A percentile compares a stretch with the other conserved stretches of the same genome.
Evolutionary conservation across 2,113 vertebrate genomes (phyloP).

Genomic region (Oryzias woworae): DNA sequence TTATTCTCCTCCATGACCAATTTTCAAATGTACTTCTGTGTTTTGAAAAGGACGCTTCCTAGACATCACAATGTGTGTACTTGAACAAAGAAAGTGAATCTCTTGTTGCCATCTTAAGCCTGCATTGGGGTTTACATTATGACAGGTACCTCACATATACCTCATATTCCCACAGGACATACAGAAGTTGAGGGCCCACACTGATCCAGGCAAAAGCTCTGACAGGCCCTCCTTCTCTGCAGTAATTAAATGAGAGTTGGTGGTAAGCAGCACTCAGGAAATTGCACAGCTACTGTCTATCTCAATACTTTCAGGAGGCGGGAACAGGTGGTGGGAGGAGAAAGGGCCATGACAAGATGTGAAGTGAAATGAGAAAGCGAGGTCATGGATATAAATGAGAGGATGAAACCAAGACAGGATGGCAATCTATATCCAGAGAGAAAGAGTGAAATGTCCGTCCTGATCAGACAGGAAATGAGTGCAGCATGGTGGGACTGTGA

Average conservation of each 20-base stretch:
- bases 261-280: constrained; percentile 65
- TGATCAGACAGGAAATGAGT: constrained; percentile 29
- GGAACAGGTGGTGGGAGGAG: constrained; percentile 33
- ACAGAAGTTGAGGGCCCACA: constrained; percentile 34
- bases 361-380: constrained; percentile 1
- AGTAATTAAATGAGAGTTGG: constrained; percentile 64
- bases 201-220: constrained; percentile 48
- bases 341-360: background rate
- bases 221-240: constrained; percentile 53
- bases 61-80: constrained; percentile 23
- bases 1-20: too few species aligned
- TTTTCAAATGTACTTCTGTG: too few species aligned
- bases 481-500: constrained; percentile 18
- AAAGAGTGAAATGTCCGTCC: constrained; percentile 30
- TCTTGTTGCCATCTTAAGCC: constrained; percentile 38
- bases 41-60: too few species aligned
- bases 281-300: constrained; percentile 42
- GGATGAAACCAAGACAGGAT: constrained; percentile 20
- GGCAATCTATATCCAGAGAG: constrained; percentile 14
- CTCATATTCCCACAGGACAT: constrained; percentile 20
- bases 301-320: constrained; percentile 43
- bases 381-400: constrained; percentile 5
- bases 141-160: constrained; percentile 30
- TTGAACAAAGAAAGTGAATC: constrained; percentile 46
- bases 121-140: constrained; percentile 57